Evolutionary conservation across 2,797 vertebrate species (phyloP), one percentile per base, ranked within the genome.

Genomic region (Enteromius unitaeniatus): DNA sequence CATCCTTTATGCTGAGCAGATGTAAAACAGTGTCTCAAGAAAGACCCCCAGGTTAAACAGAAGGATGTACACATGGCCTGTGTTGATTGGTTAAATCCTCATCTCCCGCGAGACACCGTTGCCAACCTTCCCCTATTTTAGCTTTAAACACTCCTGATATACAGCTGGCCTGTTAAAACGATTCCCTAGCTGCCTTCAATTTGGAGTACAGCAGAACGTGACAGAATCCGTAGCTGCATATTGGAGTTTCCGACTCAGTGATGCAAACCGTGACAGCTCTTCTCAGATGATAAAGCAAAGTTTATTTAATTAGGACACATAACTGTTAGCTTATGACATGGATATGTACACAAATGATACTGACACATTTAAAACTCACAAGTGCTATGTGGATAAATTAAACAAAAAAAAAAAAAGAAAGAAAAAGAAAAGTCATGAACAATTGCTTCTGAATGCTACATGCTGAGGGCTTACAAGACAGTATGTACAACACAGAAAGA

Each of bases 281-380:
- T 84, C 34, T 53, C 78, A 87, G 82, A 84, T 84, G 78, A 74
- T 84, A 84, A 86, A 65, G 84, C 87, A 82, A 51, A 13, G 60
- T 79, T 83, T 86, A 45, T 89, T 88, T 89, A 88, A 89, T 89
- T 83, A 84, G 58, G 45, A 88, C 81, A 87, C 82, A 70, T 86
- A 80, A 86, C 82, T 84, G 70, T 84, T 89, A 89, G 88, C 88
- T 89, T 89, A 88, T 89, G 85, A 87, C 83, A 87, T 81, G 84
- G 87, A 74, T 85, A 86, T 75, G 60, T 62, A 84, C 67, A 86
- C 68, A 85, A 83, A 88, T 73, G 28, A 78, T 77, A 87, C 51
- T 68, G 82, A 79, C 76, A 86, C 49, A 65, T 85, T 82, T 68
- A 17, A 62, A 78, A 79, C 51, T 45, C 34, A n/a, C 60, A 86